Evolutionary conservation across 2,113 vertebrate species (phyloP), one percentile per base, ranked within the genome.

Genomic region (Perca schrenkii): DNA sequence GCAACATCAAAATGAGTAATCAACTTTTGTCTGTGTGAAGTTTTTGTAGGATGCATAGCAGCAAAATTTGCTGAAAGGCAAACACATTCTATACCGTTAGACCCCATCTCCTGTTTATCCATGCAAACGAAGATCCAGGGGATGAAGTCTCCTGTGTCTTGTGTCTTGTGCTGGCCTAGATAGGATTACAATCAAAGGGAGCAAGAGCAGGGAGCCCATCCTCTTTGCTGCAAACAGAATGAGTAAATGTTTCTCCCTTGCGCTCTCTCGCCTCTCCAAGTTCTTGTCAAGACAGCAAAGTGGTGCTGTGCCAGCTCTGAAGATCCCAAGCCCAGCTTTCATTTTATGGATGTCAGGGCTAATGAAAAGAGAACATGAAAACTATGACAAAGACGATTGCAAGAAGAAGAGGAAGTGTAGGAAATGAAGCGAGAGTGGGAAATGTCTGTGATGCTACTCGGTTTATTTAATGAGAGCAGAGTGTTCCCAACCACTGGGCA

Each of bases 131-230:
- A 91, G 78, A 91, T 82, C 82, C 81, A 57, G 74, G 85, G 84
- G 89, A 79, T 73, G 86, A 89, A 88, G 71, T 93, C 92, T 94
- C 93, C 83, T 71, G 89, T 84, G 87, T 86, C 80, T 91, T 80
- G 84, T 52, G 88, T 86, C 80, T 91, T 80, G 84, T 52, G 88
- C 78, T 94, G 91, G 84, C 93, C 92, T 94, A 94, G 84, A 94
- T 93, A 93, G 79, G 89, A 93, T 90, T 89, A 85, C 89, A 92
- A 92, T 94, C 92, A 94, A 94, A 94, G 92, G 85, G 77, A 90
- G 68, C 66, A 81, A 68, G 82, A 86, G 88, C 84, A 77, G 54
- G 62, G 84, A 82, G 87, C 77, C 89, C 85, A 57, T 86, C 87
- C 81, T 74, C 72, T 91, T 88, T 89, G 85, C 87, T 88, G 90